Percentiles rank a stretch among this genome's conserved stretches.
Conservation (phyloP, 2,113 vertebrate species). For the Mixornis gularis region DNA sequence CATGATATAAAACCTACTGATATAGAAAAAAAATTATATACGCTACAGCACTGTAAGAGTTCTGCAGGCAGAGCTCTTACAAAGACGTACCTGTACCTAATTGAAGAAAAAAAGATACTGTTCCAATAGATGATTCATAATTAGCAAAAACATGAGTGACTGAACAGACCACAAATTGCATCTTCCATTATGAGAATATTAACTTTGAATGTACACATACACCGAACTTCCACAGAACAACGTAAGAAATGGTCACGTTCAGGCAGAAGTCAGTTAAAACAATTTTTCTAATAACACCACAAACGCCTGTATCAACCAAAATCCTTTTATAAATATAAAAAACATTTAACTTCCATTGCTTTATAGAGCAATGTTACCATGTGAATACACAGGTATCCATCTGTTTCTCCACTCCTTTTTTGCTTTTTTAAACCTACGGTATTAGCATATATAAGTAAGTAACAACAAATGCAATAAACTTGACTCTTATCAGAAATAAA, state of each 20-base stretch:
- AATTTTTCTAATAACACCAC: neutral
- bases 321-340: neutral
- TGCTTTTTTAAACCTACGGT: neutral
- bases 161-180: constrained; percentile 8
- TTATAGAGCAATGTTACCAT: neutral
- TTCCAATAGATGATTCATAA: constrained; percentile 54
- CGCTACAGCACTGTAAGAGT: neutral
- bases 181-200: constrained; percentile 17
- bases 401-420: neutral
- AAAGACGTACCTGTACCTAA: constrained; percentile 13
- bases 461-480: neutral
- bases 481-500: neutral
- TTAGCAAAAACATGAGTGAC: constrained; percentile 42
- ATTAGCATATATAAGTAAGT: neutral
- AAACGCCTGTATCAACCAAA: neutral
- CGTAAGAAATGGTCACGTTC: neutral
- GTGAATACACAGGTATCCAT: neutral
- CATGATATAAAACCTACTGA: neutral
- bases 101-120: constrained; percentile 22
- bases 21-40: neutral
- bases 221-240: neutral
- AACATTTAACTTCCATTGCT: neutral
- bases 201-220: neutral
- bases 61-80: constrained; percentile 16
- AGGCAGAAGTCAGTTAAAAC: neutral